Base-by-base conservation (phyloP, 2,888 invertebrate genomes). In the Troides helena region DNA sequence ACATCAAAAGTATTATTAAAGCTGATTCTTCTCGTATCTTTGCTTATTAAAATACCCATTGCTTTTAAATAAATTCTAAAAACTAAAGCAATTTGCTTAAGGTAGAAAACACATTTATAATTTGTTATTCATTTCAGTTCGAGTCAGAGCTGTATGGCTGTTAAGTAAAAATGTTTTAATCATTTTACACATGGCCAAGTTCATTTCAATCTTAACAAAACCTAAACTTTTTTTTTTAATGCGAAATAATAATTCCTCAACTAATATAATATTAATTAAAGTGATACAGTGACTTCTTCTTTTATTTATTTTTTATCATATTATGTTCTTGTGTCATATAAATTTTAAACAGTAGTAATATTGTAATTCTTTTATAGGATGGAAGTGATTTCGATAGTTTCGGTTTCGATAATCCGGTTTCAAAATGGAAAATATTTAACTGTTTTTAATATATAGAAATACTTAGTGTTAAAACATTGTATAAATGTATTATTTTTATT, bases 1-100 rank as follows among this genome's bases (percentile, higher is more conserved):
- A 88, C 66, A 21, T 84, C 83, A 77, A 88, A 84, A 30, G 80
- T 88, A 73, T 91, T 91, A 74, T 90, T 85, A 81, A 91, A 89
- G 84, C 89, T 90, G 50, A 91, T 86, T 62, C 89, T 84, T 73
- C 90, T 83, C 53, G 90, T 87, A 74, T 90, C 86, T 77, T 78
- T 87, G 74, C 85, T 88, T 65, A 80, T 72, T 73, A 84, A 73
- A 71, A 79, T 81, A 64, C 90, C 91, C 91, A 91, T 91, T 76
- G 39, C 43, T 36, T 46, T 36, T 50, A 23, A 23, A 23, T 58
- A 58, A 58, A 58, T n/a, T 4, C 3, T 12, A 14, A 46, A 46
- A 46, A 46, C 10, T 7, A 4, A n/a, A n/a, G 12, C 2, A 23
- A 58, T 58, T 23, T 58, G n/a, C 10, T 58, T 58, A 58, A 53